Percentiles rank a stretch among this genome's conserved stretches.
Evolutionary conservation across 2,797 vertebrate species (phyloP).

Genomic region (Spinus pinus): DNA sequence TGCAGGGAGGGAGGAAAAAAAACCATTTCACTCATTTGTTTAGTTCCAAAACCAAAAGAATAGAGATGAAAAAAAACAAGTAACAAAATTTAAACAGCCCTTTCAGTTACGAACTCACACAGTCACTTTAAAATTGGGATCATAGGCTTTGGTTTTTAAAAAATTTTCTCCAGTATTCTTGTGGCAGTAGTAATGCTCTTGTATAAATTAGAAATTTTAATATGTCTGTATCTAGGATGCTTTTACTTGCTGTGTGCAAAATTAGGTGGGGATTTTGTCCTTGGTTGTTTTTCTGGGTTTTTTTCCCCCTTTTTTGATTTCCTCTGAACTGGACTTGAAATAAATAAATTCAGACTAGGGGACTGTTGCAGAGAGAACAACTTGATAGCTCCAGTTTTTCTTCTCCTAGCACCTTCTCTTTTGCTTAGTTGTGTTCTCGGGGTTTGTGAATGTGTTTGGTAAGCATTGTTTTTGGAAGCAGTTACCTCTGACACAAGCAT

Average conservation of each 20-base stretch:
- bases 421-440: neutral
- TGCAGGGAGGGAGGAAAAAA: neutral
- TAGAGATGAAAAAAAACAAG: rapidly evolving
- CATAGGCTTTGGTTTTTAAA: neutral
- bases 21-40: neutral
- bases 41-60: neutral
- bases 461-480: neutral
- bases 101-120: neutral
- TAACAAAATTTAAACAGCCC: neutral
- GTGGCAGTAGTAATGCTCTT: neutral
- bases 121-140: neutral
- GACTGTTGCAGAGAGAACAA: neutral
- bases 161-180: neutral
- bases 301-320: neutral
- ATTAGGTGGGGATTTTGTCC: rapidly evolving
- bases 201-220: neutral
- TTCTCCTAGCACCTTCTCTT: neutral
- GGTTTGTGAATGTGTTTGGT: neutral
- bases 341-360: neutral
- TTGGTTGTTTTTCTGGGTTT: neutral
- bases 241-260: neutral
- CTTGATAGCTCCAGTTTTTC: neutral
- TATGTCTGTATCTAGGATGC: neutral
- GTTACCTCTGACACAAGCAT: neutral
- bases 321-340: neutral